phyloP scores from a whole-genome alignment of 2,888 invertebrate genomes.

The Anthrax anthrax region DNA sequence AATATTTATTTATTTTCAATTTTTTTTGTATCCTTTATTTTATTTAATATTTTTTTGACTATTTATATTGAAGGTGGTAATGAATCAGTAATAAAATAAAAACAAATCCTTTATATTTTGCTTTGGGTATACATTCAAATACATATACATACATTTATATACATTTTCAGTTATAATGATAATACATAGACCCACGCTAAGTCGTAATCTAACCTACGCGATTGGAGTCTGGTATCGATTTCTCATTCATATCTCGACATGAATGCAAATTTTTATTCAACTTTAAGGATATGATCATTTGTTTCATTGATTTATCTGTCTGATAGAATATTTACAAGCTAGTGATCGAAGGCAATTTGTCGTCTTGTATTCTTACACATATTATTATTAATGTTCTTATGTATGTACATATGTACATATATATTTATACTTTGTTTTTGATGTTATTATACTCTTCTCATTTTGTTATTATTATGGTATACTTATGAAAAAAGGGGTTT shows the following conservation, averaged over 20 bases:
- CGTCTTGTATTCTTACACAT: too few relatives aligned
- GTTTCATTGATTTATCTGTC: conserved; percentile 12
- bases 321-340: conserved; percentile 6
- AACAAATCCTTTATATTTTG: not conserved
- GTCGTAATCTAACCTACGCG: conserved; percentile 10
- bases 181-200: conserved; percentile 1
- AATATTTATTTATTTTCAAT: not conserved
- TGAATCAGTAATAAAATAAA: conserved; percentile 1
- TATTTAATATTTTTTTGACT: not conserved
- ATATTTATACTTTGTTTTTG: too few relatives aligned
- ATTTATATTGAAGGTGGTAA: not conserved
- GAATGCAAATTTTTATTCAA: conserved; percentile 11
- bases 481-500: too few relatives aligned
- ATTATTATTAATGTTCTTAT: too few relatives aligned
- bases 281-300: conserved; percentile 11
- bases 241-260: conserved; percentile 12
- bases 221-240: conserved; percentile 11
- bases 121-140: too few relatives aligned
- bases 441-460: too few relatives aligned
- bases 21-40: not conserved
- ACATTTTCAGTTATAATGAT: not conserved
- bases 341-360: conserved; percentile 11
- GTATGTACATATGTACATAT: too few relatives aligned
- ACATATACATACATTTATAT: not conserved
- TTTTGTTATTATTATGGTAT: too few relatives aligned